phyloP scores from a whole-genome alignment of 2,888 invertebrate species.

The Drosophila borealis region DNA sequence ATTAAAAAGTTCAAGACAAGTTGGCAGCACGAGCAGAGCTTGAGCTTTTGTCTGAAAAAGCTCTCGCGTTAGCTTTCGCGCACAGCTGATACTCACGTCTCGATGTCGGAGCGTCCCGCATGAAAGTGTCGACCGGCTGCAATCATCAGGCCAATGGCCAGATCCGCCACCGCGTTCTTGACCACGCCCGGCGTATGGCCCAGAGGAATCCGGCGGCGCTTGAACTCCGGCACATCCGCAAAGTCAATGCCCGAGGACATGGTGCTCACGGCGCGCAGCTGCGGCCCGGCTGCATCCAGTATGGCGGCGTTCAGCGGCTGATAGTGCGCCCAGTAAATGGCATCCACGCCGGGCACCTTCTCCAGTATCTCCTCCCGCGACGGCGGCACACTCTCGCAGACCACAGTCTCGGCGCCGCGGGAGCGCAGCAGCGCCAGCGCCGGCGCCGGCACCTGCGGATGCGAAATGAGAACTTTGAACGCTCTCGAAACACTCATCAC shows the following conservation, averaged over 20 bases:
- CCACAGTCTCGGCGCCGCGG: conserved; percentile 83
- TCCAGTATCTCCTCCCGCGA: conserved; percentile 78
- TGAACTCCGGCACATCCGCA: conserved; percentile 90
- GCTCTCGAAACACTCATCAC: conserved; percentile 60
- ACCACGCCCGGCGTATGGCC: conserved; percentile 93
- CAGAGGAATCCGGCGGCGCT: conserved; percentile 89
- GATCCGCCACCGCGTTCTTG: conserved; percentile 92
- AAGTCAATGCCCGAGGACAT: conserved; percentile 96
- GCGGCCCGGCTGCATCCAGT: conserved; percentile 85
- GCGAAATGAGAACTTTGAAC: conserved; percentile 88
- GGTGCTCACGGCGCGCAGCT: conserved; percentile 91
- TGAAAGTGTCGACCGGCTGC: conserved; percentile 91
- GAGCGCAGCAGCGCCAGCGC: conserved; percentile 88
- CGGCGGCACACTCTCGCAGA: conserved; percentile 81
- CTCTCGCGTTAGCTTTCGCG: conserved; percentile 30
- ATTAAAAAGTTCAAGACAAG: conserved; percentile 12
- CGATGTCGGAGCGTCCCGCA: conserved; percentile 89
- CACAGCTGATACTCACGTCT: conserved; percentile 82
- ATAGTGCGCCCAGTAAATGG: conserved; percentile 83
- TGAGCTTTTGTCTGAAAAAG: conserved; percentile 28
- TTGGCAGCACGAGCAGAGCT: conserved; percentile 31
- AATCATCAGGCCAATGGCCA: conserved; percentile 91
- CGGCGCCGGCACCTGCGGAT: conserved; percentile 88
- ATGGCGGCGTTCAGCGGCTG: conserved; percentile 81
- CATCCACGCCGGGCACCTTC: conserved; percentile 82